phyloP scores from a whole-genome alignment of 2,797 vertebrate species.

The Malurus leucopterus region DNA sequence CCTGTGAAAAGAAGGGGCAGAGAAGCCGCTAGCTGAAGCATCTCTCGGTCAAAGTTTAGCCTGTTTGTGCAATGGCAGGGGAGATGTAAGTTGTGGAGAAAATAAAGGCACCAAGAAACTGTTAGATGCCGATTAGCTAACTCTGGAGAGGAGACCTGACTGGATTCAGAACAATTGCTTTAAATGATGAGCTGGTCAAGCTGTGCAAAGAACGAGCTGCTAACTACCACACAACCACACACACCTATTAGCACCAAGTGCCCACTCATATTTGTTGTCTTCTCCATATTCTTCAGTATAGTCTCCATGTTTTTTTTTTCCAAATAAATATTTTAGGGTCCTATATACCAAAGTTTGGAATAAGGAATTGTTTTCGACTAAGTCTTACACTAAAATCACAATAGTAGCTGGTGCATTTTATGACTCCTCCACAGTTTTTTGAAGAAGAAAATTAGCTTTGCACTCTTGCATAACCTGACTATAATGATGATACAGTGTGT shows the following conservation, averaged over 20 bases:
- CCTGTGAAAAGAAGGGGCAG: not conserved
- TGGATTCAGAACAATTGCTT: not conserved
- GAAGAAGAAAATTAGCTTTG: not conserved
- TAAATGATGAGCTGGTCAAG: not conserved
- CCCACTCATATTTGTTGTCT: not conserved
- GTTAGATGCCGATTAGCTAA: not conserved
- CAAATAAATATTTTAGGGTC: not conserved
- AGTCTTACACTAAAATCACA: not conserved
- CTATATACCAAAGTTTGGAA: not conserved
- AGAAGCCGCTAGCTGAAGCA: not conserved
- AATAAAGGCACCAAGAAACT: not conserved
- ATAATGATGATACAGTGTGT: not conserved
- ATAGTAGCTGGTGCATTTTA: not conserved
- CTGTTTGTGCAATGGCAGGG: not conserved
- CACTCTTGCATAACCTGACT: not conserved
- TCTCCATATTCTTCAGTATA: not conserved
- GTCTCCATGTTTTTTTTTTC: not conserved
- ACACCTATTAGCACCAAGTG: accelerated
- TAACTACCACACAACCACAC: accelerated
- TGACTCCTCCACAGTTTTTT: not conserved
- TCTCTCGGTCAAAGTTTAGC: not conserved
- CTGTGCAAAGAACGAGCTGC: accelerated
- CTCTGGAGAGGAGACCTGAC: not conserved
- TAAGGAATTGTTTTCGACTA: not conserved
- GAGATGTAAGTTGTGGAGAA: not conserved